These are phyloP conservation scores for Drosophila insularis DNA, from an alignment of 1,140 invertebrate species.

Conservation along the genomic window DNA sequence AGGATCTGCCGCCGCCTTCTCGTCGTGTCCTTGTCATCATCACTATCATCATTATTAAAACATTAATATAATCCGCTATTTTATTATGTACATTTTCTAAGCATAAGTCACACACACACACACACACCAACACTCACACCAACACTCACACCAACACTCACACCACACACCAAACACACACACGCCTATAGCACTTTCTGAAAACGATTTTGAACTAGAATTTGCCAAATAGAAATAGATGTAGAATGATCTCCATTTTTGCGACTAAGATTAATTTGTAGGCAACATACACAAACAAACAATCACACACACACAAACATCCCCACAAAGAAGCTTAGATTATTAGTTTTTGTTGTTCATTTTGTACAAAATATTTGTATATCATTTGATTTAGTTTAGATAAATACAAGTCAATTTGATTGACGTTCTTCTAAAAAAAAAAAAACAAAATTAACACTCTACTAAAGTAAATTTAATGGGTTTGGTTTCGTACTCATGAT, in stretches of 20 bases:
- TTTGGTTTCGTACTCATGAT: not conserved
- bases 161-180: not conserved
- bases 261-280: conserved; percentile 1
- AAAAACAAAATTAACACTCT: not conserved
- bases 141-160: not conserved
- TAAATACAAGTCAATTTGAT: conserved; percentile 1
- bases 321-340: too few species aligned
- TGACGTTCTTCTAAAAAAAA: not conserved
- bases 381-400: not conserved
- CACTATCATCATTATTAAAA: not conserved
- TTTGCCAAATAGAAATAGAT: conserved; percentile 33
- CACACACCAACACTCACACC: conserved; percentile 13
- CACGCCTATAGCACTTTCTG: conserved; percentile 47
- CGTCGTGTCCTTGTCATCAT: conserved; percentile 13
- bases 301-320: not conserved
- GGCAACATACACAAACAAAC: not conserved
- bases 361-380: conserved; percentile 1
- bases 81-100: conserved; percentile 56
- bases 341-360: not conserved
- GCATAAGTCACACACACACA: conserved; percentile 28
- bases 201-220: conserved; percentile 24
- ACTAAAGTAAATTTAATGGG: too few species aligned
- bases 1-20: conserved; percentile 14
- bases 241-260: not conserved
- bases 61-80: conserved; percentile 3